Evolutionary conservation across 2,113 vertebrate species (phyloP).

Genomic region (Sinosuthora webbiana): DNA sequence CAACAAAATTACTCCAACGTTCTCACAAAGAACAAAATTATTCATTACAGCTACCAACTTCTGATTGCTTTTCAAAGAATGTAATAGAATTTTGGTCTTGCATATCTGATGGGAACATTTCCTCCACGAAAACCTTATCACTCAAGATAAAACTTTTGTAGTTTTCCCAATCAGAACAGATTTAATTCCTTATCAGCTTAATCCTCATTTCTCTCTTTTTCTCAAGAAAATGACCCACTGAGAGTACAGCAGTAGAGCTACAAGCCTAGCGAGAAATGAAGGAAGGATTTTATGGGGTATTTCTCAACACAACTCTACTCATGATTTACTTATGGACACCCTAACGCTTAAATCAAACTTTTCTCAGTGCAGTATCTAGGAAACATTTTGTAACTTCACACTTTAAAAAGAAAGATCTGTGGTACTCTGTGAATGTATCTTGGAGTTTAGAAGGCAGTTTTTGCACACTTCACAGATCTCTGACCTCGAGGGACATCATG

Average conservation of each 20-base stretch:
- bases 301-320: neutral
- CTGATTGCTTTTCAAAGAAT: slow-evolving; percentile 28
- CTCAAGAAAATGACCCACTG: neutral
- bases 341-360: neutral
- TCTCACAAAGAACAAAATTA: slow-evolving; percentile 29
- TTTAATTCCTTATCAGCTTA: slow-evolving; percentile 9
- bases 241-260: neutral
- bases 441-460: neutral
- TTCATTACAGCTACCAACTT: slow-evolving; percentile 28
- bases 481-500: neutral
- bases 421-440: neutral
- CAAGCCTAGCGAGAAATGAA: neutral
- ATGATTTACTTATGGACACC: neutral
- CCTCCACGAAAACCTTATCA: neutral
- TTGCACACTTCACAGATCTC: neutral
- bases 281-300: neutral
- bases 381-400: neutral
- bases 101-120: slow-evolving; percentile 41
- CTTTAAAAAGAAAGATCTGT: neutral
- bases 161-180: neutral
- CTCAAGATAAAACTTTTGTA: slow-evolving; percentile 14
- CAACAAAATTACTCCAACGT: slow-evolving; percentile 23
- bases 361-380: neutral
- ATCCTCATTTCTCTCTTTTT: neutral
- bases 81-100: slow-evolving; percentile 42